Evolutionary conservation across 2,888 invertebrate species (phyloP), one percentile per base, ranked within the genome.

Genomic region (Pachycephus smyrnensis): DNA sequence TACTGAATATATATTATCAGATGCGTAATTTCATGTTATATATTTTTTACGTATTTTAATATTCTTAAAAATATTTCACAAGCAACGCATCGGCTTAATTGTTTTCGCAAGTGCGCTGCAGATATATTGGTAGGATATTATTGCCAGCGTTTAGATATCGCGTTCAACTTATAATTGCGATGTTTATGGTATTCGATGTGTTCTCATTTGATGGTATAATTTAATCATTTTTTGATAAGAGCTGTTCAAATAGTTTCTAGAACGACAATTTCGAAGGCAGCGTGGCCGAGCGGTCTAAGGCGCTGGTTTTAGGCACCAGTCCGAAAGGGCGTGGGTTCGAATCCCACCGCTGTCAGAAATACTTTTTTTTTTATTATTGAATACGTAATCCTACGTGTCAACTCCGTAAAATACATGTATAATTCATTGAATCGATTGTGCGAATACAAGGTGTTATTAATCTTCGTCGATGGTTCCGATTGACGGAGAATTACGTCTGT

Each of bases 291-390:
- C 92, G 93, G 93, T 94, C 93, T 93, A 93, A 93, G 93, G 93
- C 93, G 93, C 93, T 93, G 93, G 93, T 93, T 94, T 94, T 93
- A 93, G 93, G 93, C 93, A 93, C 93, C 93, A 93, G 93, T 93
- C 93, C 93, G 92, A 91, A 93, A 93, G 93, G 93, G 93, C 93
- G 93, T 93, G 93, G 93, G 93, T 94, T 94, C 93, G 93, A 94
- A 93, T 94, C 93, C 93, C 93, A 93, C 93, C 92, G 92, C 93
- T 93, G 93, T 92, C 93, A 93, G 31, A 71, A 80, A 81, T n/a
- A 79, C 79, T 80, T 80, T 84, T 83, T 83, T 80, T 78, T 82
- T 79, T 85, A 83, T 83, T 6, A 74, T 74, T 35, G 74, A 15
- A 6, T 11, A 15, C 31, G 23, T 15, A 15, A 55, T 9, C 23